A percentile compares a stretch with the other conserved stretches of the same genome.
Evolutionary conservation across 2,797 vertebrate genomes (phyloP).

Genomic region (Stomatorhinus walkeri): DNA sequence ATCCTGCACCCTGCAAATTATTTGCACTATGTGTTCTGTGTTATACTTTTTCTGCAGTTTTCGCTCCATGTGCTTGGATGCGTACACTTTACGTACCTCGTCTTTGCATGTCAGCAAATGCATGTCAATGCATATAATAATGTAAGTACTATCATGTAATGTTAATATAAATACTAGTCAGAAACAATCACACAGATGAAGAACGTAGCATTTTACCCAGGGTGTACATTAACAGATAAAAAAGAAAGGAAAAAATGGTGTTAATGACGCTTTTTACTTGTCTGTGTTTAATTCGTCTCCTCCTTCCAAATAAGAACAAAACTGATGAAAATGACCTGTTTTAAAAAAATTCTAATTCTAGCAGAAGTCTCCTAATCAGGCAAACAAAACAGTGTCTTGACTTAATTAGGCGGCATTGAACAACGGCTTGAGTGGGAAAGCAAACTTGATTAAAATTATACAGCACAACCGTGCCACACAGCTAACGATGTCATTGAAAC

Average conservation of each 20-base stretch:
- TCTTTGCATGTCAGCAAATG: background rate
- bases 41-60: background rate
- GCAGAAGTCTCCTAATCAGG: constrained; percentile 56
- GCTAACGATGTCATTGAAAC: constrained; percentile 46
- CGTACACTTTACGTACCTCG: background rate
- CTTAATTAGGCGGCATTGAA: constrained; percentile 52
- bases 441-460: constrained; percentile 59
- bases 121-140: background rate
- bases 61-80: background rate
- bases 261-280: background rate
- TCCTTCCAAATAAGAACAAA: constrained; percentile 40
- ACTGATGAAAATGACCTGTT: constrained; percentile 42
- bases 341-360: constrained; percentile 59
- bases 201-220: background rate
- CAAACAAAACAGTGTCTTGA: constrained; percentile 48
- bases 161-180: background rate
- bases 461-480: constrained; percentile 40
- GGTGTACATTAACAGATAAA: constrained; percentile 30
- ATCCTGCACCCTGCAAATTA: background rate
- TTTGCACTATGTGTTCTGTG: background rate
- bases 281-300: constrained; percentile 18
- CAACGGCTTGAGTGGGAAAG: constrained; percentile 40
- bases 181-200: constrained; percentile 18
- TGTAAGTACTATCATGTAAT: no score
- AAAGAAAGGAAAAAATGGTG: constrained; percentile 28